Evolutionary conservation across 1,140 invertebrate species (phyloP), one percentile per base, ranked within the genome.

Genomic region (Mesaphorura yosii): DNA sequence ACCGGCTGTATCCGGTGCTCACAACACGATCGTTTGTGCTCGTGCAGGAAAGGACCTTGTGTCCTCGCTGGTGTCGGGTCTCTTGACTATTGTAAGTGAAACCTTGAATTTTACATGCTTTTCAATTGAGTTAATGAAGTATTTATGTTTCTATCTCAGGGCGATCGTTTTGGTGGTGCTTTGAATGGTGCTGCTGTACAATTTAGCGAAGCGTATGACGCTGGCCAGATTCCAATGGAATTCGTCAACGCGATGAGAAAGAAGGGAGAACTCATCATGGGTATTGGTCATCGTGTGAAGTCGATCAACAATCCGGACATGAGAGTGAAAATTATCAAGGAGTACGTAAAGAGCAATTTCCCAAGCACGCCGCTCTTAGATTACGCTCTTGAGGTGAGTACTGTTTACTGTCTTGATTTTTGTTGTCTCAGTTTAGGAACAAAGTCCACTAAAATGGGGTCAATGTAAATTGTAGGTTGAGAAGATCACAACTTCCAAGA

Each of bases 271-370:
- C 80, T 98, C 2, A 99, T 99, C 61, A 96, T 98, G 90, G 96
- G 96, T 38, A 98, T 99, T 66, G 95, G 93, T 26, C 89, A 98
- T 73, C 79, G 95, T 56, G 87, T 99, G 6, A 99, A 99, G 72
- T 98, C 93, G 0, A 88, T 98, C 50, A 98, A 98, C 71, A 99
- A 99, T 73, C 96, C 96, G 1, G 96, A 99, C 72, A 95, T 93
- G 75, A 76, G 96, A 57, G 96, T 89, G 0, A 89, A 92, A 65
- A 87, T 97, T 50, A 82, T 99, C 58, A 97, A 96, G 67, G 88
- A 97, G 64, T 98, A 88, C 70, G 92, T 95, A 0, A 76, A 89
- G 69, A 82, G 91, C 53, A 82, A 92, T 65, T 98, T 97, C 74
- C 90, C 91, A 1, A 77, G 81, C 0, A 93, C 86, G 59, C 94